Evolutionary conservation across 2,797 vertebrate species (phyloP).

Genomic region (Lacerta bilineata): DNA sequence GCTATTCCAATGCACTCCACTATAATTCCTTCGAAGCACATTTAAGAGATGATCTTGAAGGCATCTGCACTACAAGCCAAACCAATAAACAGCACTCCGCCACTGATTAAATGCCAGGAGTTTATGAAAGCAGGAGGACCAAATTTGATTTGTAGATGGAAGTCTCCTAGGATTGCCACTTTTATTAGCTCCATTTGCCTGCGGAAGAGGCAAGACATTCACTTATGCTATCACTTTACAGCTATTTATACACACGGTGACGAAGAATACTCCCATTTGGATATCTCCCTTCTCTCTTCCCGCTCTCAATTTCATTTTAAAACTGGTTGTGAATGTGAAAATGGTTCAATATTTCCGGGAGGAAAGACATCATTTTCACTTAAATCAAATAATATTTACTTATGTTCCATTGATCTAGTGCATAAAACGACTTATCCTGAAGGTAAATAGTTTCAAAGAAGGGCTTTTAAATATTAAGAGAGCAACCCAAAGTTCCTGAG

Average conservation of each 20-base stretch:
- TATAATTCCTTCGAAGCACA: constrained; percentile 46
- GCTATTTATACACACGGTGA: constrained; percentile 6
- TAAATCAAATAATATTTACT: constrained; percentile 22
- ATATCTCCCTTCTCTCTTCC: not conserved
- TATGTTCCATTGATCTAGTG: not conserved
- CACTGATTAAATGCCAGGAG: constrained; percentile 48
- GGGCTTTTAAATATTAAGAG: not conserved
- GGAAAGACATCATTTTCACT: not conserved
- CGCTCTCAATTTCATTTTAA: constrained; percentile 17
- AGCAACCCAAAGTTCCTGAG: not conserved
- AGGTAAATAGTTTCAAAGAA: not conserved
- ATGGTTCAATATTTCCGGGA: constrained; percentile 19
- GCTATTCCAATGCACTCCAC: constrained; percentile 34
- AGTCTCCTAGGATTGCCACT: not conserved
- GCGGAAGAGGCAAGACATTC: constrained; percentile 22
- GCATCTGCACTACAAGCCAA: constrained; percentile 43
- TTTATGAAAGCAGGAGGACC: constrained; percentile 48
- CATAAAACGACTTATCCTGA: not conserved
- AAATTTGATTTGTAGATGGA: constrained; percentile 31
- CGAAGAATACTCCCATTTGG: not conserved
- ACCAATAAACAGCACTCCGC: constrained; percentile 46
- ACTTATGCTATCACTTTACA: not conserved
- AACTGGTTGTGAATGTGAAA: constrained; percentile 9
- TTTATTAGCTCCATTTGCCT: constrained; percentile 36
- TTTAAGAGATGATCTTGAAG: constrained; percentile 31